A percentile compares a stretch with the other conserved stretches of the same genome.
phyloP scores from a whole-genome alignment of 2,888 invertebrate species.

The Rhagonycha fulva region DNA sequence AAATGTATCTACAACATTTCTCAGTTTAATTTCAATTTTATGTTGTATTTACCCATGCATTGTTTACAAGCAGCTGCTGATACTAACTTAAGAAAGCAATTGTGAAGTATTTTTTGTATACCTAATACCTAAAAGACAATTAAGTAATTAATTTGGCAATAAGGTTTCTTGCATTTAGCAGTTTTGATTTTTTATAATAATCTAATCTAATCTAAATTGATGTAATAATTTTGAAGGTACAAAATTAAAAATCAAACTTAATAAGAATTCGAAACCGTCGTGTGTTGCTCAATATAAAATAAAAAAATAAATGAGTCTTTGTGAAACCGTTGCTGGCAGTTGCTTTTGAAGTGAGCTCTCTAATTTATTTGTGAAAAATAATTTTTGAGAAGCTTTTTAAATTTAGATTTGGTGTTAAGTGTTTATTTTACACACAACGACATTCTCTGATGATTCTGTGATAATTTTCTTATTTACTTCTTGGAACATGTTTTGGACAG shows the following conservation, averaged over 20 bases:
- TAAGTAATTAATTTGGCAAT: background rate
- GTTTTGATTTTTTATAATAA: background rate
- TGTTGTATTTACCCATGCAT: background rate
- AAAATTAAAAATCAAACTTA: background rate
- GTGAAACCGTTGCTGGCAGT: background rate
- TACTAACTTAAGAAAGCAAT: background rate
- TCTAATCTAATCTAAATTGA: background rate
- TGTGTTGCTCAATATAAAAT: background rate
- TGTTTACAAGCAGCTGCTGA: background rate
- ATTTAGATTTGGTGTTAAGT: background rate
- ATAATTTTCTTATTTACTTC: conserved; percentile 22
- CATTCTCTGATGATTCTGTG: conserved; percentile 26
- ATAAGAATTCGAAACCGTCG: background rate
- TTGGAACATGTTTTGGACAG: conserved; percentile 21
- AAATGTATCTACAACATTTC: conserved; percentile 22
- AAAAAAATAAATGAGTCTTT: background rate
- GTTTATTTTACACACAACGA: conserved; percentile 21
- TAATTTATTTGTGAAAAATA: conserved; percentile 26
- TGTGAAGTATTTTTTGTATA: background rate
- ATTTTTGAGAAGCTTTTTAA: conserved; percentile 22
- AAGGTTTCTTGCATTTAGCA: background rate
- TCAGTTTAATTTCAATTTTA: background rate
- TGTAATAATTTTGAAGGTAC: background rate
- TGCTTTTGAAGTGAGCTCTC: conserved; percentile 23
- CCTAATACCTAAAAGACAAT: background rate